phyloP scores from a whole-genome alignment of 2,113 vertebrate genomes.

The Coryphaenoides rupestris region DNA sequence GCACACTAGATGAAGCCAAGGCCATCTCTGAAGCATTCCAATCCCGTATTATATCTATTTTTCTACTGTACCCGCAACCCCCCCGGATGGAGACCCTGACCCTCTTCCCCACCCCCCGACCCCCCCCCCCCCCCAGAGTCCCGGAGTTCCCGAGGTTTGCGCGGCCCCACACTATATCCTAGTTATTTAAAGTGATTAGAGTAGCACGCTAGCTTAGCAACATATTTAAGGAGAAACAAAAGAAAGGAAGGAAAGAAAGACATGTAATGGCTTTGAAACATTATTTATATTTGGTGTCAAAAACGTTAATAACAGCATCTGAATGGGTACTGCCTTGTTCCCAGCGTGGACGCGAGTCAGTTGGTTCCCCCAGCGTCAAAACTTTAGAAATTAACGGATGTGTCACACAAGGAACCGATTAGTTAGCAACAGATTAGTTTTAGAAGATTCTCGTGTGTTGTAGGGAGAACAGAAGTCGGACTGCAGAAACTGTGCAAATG shows the following conservation, averaged over 20 bases:
- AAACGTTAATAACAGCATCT: constrained; percentile 34
- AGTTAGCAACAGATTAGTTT: constrained; percentile 24
- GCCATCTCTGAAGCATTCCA: constrained; percentile 54
- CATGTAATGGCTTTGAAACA: constrained; percentile 54
- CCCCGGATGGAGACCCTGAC: constrained; percentile 44
- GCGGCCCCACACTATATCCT: constrained; percentile 62
- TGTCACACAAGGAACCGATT: constrained; percentile 20
- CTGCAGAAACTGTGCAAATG: constrained; percentile 23
- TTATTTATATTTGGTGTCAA: constrained; percentile 71
- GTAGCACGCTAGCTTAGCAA: constrained; percentile 68
- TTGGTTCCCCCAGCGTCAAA: constrained; percentile 47
- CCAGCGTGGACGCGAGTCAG: constrained; percentile 56
- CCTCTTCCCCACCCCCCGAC: too few relatives aligned
- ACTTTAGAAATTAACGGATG: constrained; percentile 41
- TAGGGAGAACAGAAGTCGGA: constrained; percentile 20
- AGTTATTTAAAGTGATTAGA: constrained; percentile 74
- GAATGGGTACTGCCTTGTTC: constrained; percentile 66
- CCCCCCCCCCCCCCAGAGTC: too few relatives aligned
- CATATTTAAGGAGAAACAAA: constrained; percentile 58
- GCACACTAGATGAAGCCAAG: constrained; percentile 12
- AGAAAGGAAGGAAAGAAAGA: constrained; percentile 49
- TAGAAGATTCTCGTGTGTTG: constrained; percentile 19
- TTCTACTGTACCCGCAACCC: constrained; percentile 50
- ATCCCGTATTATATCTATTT: constrained; percentile 53
- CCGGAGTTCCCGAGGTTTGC: neutral